Conservation (phyloP, 2,797 vertebrate species). For the Acanthurus leucopareius region DNA sequence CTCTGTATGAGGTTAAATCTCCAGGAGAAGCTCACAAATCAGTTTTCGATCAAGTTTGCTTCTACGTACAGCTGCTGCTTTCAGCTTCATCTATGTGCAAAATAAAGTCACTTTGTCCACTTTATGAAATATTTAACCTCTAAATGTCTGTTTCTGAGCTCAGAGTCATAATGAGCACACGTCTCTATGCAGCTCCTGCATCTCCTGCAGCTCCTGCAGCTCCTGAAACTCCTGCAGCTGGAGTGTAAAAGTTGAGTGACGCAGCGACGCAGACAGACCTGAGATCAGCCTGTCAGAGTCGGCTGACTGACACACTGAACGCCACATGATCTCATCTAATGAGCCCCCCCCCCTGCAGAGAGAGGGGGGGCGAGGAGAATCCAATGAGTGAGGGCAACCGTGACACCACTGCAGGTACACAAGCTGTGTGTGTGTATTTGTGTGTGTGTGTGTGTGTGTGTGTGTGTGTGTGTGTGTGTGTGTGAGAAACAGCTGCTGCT, state of each 20-base stretch:
- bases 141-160: not conserved
- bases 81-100: no score
- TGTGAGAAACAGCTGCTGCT: conserved; percentile 18
- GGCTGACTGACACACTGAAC: conserved; percentile 33
- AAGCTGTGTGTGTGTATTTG: not conserved
- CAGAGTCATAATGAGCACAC: no score
- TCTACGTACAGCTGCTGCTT: no score
- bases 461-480: conserved; percentile 1
- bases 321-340: conserved; percentile 48
- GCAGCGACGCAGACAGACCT: conserved; percentile 15
- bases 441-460: conserved; percentile 2
- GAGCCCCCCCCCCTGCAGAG: conserved; percentile 34
- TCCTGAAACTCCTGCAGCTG: no score
- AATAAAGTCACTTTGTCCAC: not conserved
- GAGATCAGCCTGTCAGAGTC: conserved; percentile 39
- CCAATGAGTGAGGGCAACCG: conserved; percentile 21
- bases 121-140: not conserved
- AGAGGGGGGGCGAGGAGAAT: not conserved
- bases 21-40: not conserved
- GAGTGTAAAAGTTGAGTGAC: not conserved
- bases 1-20: not conserved
- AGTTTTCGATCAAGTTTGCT: no score
- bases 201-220: not conserved
- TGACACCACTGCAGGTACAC: conserved; percentile 36
- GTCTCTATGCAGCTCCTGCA: not conserved